Percentiles rank a stretch among this genome's conserved stretches.
phyloP scores from a whole-genome alignment of 2,113 vertebrate genomes.

The Malurus melanocephalus region DNA sequence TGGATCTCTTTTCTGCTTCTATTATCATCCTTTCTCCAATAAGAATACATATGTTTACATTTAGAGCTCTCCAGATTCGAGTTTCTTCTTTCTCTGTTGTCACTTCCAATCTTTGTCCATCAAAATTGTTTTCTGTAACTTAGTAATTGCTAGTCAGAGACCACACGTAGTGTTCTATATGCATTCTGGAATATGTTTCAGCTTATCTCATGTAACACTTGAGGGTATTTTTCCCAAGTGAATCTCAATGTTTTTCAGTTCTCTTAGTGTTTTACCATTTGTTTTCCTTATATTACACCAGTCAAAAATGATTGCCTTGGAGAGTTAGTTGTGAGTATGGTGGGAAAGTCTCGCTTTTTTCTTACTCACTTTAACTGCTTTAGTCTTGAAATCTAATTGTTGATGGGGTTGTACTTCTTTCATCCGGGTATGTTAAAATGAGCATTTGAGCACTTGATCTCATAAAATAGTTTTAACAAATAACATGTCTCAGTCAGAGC shows the following conservation, averaged over 20 bases:
- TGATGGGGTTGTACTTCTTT: background rate
- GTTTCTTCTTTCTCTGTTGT: slow-evolving; percentile 21
- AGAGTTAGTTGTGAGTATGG: background rate
- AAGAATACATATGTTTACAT: background rate
- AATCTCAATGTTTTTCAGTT: slow-evolving; percentile 36
- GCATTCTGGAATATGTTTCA: slow-evolving; percentile 31
- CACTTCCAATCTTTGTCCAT: slow-evolving; percentile 27
- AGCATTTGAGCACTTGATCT: background rate
- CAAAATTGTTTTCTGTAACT: slow-evolving; percentile 5
- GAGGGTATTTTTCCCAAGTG: slow-evolving; percentile 38
- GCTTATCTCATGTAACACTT: slow-evolving; percentile 29
- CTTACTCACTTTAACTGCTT: background rate
- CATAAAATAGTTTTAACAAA: background rate
- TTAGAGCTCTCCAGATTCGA: background rate
- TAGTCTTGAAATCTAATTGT: slow-evolving; percentile 5
- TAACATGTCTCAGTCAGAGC: background rate
- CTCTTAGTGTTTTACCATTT: slow-evolving; percentile 34
- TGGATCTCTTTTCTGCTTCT: background rate
- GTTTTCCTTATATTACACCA: slow-evolving; percentile 37
- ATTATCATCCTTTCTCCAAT: background rate
- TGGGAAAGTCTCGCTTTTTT: slow-evolving; percentile 6
- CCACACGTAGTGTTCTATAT: slow-evolving; percentile 15
- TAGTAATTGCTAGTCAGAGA: slow-evolving; percentile 25
- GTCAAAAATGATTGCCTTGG: slow-evolving; percentile 15
- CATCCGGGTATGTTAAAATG: background rate